A percentile compares a stretch with the other conserved stretches of the same genome.
phyloP scores from a whole-genome alignment of 2,113 vertebrate species.

The Candoia aspera region DNA sequence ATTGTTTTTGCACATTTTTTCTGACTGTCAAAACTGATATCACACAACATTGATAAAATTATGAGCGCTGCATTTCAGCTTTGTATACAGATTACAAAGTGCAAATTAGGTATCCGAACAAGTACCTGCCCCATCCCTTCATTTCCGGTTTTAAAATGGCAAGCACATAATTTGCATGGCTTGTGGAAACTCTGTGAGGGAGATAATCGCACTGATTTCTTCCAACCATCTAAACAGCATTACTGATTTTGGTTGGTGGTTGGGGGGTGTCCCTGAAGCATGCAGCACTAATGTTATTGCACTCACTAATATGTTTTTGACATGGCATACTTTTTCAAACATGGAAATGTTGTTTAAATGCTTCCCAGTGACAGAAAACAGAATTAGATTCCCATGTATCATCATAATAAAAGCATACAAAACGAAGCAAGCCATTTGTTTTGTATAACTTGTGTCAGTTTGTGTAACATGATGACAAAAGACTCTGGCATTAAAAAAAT shows the following conservation, averaged over 20 bases:
- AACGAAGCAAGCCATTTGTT: slow-evolving; percentile 54
- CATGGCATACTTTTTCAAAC: slow-evolving; percentile 64
- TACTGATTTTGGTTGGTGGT: slow-evolving; percentile 43
- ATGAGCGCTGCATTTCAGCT: neutral
- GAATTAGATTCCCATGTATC: slow-evolving; percentile 44
- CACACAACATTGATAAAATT: neutral
- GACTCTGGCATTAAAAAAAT: slow-evolving; percentile 48
- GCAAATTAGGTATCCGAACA: neutral
- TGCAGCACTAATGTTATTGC: slow-evolving; percentile 61
- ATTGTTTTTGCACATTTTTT: neutral
- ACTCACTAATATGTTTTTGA: slow-evolving; percentile 64
- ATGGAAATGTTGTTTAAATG: slow-evolving; percentile 61
- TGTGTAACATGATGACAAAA: slow-evolving; percentile 54
- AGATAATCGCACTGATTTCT: slow-evolving; percentile 59
- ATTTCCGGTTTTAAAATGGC: slow-evolving; percentile 35
- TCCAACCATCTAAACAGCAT: slow-evolving; percentile 53
- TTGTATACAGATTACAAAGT: neutral
- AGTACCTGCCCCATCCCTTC: neutral
- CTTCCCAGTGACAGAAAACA: slow-evolving; percentile 55
- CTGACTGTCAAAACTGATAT: neutral
- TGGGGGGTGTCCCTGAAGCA: slow-evolving; percentile 45
- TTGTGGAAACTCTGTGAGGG: slow-evolving; percentile 54
- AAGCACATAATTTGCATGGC: slow-evolving; percentile 28
- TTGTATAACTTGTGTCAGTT: slow-evolving; percentile 45
- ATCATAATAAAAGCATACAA: slow-evolving; percentile 46